Evolutionary conservation across 2,113 vertebrate genomes (phyloP), one percentile per base, ranked within the genome.

Genomic region (Esox niger): DNA sequence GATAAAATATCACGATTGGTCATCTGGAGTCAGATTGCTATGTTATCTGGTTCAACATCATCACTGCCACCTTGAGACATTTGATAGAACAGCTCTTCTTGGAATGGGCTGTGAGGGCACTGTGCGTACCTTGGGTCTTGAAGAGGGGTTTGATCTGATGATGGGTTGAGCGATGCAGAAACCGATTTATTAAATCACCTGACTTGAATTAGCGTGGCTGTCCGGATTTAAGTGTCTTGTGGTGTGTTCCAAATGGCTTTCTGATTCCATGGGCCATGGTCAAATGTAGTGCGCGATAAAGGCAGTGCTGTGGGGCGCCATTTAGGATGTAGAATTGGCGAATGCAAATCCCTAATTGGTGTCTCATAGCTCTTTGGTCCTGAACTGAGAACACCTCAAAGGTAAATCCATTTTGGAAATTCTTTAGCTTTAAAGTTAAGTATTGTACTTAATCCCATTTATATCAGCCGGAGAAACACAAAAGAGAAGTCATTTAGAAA

Each of bases 401-500:
- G 75, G 79, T 70, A 76, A 78, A 69, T 62, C 32, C 2, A 80
- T 69, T 84, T 85, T 74, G 82, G 78, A 84, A 87, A 86, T 66
- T 32, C 77, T 43, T 6, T 2, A 69, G 76, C 76, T 79, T 85
- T 80, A 76, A 83, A 85, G 82, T 82, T 66, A 79, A 88, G 76
- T 73, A 69, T 32, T 75, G 68, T 78, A 5, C 21, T 58, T 83
- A 84, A 88, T 83, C 82, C 84, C 64, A 23, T 78, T 79, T 79
- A 78, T 35, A 63, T 65, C 80, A 77, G 66, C 79, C 75, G 26
- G 38, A 77, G 72, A 71, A 57, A 71, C 74, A 49, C 59, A 35
- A 73, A 43, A 74, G 75, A 60, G 75, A 80, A 73, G 76, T 80
- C 77, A 80, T 61, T 27, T 46, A 52, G 58, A 69, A 68, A 68